These are phyloP conservation scores for Pelodytes ibericus DNA, from an alignment of 2,797 vertebrate genomes.

Conservation along the genomic window DNA sequence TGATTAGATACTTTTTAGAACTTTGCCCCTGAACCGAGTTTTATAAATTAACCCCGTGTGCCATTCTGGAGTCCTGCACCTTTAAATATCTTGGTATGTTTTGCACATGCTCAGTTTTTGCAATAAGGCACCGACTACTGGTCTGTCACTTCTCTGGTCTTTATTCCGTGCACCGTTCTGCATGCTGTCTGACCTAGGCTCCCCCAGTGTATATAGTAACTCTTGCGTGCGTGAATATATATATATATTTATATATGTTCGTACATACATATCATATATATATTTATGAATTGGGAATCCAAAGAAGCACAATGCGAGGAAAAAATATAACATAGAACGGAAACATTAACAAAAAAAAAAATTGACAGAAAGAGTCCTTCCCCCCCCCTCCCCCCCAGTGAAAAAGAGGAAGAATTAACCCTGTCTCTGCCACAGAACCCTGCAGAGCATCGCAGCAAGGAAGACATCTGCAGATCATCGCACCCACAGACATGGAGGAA, in stretches of 20 bases:
- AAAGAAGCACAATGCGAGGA: conserved; percentile 40
- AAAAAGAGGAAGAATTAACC: conserved; percentile 8
- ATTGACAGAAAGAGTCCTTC: neutral
- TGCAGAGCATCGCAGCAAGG: conserved; percentile 39
- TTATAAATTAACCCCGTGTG: too few species aligned
- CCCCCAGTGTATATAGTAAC: conserved; percentile 38
- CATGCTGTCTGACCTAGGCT: conserved; percentile 50
- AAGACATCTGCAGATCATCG: conserved; percentile 13
- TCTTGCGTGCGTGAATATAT: conserved; percentile 46
- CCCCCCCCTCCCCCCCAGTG: too few species aligned
- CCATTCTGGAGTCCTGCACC: too few species aligned
- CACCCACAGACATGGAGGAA: neutral
- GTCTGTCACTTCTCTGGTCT: conserved; percentile 41
- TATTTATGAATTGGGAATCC: conserved; percentile 36
- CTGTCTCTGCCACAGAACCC: conserved; percentile 26
- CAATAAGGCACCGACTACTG: conserved; percentile 27
- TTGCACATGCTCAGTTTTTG: neutral
- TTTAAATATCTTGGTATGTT: neutral
- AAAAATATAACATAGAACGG: neutral
- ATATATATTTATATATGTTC: conserved; percentile 40
- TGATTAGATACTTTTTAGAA: too few species aligned
- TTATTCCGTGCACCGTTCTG: conserved; percentile 53
- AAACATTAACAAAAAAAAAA: neutral
- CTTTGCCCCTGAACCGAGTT: too few species aligned
- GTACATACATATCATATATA: conserved; percentile 41